Conservation (phyloP, 1,140 invertebrate genomes). For the Zaprionus africanus region DNA sequence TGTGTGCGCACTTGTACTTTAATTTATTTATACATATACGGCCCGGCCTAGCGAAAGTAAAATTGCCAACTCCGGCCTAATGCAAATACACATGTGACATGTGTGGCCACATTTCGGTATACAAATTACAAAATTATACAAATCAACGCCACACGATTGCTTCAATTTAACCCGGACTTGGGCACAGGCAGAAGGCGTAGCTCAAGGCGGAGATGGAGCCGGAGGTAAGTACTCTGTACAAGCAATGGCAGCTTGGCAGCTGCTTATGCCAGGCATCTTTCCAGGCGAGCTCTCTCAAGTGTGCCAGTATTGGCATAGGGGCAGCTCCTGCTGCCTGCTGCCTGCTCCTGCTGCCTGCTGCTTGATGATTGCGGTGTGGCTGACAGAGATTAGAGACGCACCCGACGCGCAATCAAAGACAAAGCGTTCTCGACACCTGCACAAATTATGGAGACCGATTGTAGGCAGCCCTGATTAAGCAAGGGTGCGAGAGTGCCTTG, state of each 20-base stretch:
- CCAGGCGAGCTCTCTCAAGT: slow-evolving; percentile 30
- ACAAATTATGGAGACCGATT: slow-evolving; percentile 72
- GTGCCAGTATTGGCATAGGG: slow-evolving; percentile 38
- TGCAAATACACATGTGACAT: slow-evolving; percentile 65
- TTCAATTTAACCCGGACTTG: slow-evolving; percentile 71
- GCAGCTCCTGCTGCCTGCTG: slow-evolving; percentile 6
- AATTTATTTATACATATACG: slow-evolving; percentile 77
- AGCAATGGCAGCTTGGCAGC: slow-evolving; percentile 5
- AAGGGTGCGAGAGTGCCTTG: too few species aligned
- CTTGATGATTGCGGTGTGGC: slow-evolving; percentile 57
- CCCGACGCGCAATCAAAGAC: slow-evolving; percentile 74
- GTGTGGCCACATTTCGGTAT: slow-evolving; percentile 78
- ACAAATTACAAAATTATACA: slow-evolving; percentile 83
- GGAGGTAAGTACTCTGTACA: background rate
- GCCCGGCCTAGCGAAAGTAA: slow-evolving; percentile 46
- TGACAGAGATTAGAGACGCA: slow-evolving; percentile 76
- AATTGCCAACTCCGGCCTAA: slow-evolving; percentile 49
- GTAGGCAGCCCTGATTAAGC: slow-evolving; percentile 27
- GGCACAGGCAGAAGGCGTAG: background rate
- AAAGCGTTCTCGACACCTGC: slow-evolving; percentile 74
- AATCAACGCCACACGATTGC: slow-evolving; percentile 80
- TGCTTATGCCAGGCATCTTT: slow-evolving; percentile 3
- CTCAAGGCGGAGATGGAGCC: slow-evolving; percentile 2
- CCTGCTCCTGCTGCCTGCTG: slow-evolving; percentile 7
- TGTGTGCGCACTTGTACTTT: slow-evolving; percentile 54